Evolutionary conservation across 2,113 vertebrate genomes (phyloP), one percentile per base, ranked within the genome.

Genomic region (Corythaeola cristata): DNA sequence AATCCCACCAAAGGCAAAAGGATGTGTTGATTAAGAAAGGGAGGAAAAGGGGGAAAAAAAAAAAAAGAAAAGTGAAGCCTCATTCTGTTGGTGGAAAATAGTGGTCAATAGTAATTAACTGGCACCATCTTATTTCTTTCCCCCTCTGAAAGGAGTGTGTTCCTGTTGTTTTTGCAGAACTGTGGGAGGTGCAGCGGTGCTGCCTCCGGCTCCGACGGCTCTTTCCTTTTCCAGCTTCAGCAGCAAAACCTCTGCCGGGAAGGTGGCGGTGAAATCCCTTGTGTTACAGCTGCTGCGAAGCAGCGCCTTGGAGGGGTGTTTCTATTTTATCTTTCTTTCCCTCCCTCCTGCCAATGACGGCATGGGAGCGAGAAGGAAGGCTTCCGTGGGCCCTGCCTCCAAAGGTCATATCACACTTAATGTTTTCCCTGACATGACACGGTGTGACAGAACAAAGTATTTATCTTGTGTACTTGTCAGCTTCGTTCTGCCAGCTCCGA

Each of bases 401-500:
- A 98, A 98, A 98, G 98, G 97, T 98, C 98, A 97, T 55, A 64
- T 74, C 97, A 86, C 88, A 72, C 96, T 97, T 96, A 80, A 44
- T 98, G 88, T 97, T 97, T 98, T 95, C 97, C 80, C 60, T 47
- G 27, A 95, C 81, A 85, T 97, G 98, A 98, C 97, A 96, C 79
- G 62, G 93, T 55, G n/a, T 96, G 98, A 96, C 97, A 98, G 97
- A 98, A 98, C 96, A 95, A 97, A 98, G 97, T 96, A 97, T 97
- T 97, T 97, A 97, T 97, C 97, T 98, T 97, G 95, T 97, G 97
- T 98, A 93, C 96, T 96, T 98, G 98, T 98, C 97, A 98, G 96
- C 95, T 97, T 95, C 89, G 60, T 97, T 98, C 92, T 94, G 90
- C 83, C 10, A 75, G 71, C 96, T 98, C 97, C 4, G 5, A 60